Percentiles rank a stretch among this genome's conserved stretches.
Evolutionary conservation across 64 coral and sea anemone genomes (phyloP).

Genomic region (Stylophora pistillata): DNA sequence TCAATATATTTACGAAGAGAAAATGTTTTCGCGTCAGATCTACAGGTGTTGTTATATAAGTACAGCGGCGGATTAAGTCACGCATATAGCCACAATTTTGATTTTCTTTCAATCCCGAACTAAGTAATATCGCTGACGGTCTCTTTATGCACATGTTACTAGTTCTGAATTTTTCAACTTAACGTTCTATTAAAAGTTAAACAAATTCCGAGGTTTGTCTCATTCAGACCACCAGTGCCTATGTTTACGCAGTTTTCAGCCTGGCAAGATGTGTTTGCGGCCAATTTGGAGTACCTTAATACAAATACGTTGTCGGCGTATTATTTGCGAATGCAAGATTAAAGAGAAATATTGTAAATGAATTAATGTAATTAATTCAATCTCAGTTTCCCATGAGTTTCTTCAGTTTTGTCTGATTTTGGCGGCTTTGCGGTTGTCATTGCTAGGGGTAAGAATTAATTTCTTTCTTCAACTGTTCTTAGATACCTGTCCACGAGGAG

Average conservation of each 20-base stretch:
- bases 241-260: background rate
- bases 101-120: background rate
- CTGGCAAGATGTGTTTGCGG: background rate
- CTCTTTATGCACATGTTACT: background rate
- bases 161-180: background rate
- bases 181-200: background rate
- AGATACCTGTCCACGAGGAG: too few species aligned
- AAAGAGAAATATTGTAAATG: background rate
- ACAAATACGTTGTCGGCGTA: background rate
- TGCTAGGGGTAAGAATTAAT: background rate
- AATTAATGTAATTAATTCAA: background rate
- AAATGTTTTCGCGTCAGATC: background rate
- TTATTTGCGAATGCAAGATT: background rate
- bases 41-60: background rate
- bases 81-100: background rate
- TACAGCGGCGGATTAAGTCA: background rate
- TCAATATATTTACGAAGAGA: conserved; percentile 1
- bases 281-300: background rate
- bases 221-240: background rate
- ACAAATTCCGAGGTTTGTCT: background rate
- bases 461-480: background rate
- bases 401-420: background rate
- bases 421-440: background rate
- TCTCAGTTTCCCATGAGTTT: background rate
- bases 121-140: background rate